Conservation (phyloP, 64 coral and sea anemone species). For the Cladopsammia gracilis region DNA sequence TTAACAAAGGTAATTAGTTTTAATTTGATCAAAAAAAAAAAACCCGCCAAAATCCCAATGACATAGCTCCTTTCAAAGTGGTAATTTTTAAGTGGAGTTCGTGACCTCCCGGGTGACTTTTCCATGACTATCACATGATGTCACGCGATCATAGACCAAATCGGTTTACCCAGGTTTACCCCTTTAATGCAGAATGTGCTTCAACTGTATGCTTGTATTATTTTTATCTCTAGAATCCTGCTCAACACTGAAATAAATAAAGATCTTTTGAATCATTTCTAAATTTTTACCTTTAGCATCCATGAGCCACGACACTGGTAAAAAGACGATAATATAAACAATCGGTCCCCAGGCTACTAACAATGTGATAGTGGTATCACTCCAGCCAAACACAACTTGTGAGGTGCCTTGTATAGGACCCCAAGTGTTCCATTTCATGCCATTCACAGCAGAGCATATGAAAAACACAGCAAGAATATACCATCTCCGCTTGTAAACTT, state of each 20-base stretch:
- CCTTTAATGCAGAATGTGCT: too few species aligned
- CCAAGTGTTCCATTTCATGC: conserved; percentile 64
- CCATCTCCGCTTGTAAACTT: conserved; percentile 70
- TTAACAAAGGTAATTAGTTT: too few species aligned
- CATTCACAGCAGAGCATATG: conserved; percentile 33
- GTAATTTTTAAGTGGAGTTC: too few species aligned
- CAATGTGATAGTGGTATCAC: conserved; percentile 40
- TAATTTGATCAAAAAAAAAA: too few species aligned
- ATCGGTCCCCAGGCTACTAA: conserved; percentile 51
- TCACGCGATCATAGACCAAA: background rate
- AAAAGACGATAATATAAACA: conserved; percentile 18
- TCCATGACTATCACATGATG: background rate
- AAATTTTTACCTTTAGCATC: conserved; percentile 51
- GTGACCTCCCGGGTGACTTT: background rate
- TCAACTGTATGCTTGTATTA: too few species aligned
- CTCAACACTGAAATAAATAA: background rate
- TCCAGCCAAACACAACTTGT: conserved; percentile 63
- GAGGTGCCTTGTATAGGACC: conserved; percentile 66
- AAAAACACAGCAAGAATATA: conserved; percentile 62
- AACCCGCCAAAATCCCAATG: too few species aligned
- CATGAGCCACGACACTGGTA: conserved; percentile 71
- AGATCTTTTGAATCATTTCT: background rate
- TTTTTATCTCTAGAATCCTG: background rate
- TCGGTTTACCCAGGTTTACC: too few species aligned
- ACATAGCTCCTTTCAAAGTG: too few species aligned